A percentile compares a stretch with the other conserved stretches of the same genome.
Conservation (phyloP, 2,113 vertebrate genomes). For the Recurvirostra avosetta region DNA sequence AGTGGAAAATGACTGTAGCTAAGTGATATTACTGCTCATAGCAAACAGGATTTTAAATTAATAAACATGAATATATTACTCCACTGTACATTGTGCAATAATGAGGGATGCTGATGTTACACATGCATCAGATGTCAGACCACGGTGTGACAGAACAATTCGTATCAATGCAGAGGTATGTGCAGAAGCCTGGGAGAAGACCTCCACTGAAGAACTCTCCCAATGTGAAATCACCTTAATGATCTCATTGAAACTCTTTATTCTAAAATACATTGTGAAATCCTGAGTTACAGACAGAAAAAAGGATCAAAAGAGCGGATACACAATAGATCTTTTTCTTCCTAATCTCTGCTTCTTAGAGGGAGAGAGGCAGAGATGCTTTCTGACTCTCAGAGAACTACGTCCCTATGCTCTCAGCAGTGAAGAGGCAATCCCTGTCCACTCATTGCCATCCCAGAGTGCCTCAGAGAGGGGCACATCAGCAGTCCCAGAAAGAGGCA, state of each 20-base stretch:
- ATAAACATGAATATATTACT: conserved; percentile 57
- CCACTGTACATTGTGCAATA: background rate
- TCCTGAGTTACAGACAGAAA: background rate
- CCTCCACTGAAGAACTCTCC: background rate
- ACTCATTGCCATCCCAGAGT: background rate
- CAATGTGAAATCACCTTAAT: background rate
- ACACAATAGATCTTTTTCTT: background rate
- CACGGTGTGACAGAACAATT: background rate
- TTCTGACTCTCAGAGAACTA: background rate
- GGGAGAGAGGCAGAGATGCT: background rate
- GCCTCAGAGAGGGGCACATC: background rate
- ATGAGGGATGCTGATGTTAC: background rate
- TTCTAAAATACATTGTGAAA: background rate
- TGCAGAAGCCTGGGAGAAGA: background rate
- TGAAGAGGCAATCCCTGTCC: background rate
- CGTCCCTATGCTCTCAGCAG: background rate
- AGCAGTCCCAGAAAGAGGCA: background rate
- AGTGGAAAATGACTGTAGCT: conserved; percentile 57
- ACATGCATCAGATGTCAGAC: background rate
- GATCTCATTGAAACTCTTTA: background rate
- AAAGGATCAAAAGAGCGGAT: background rate
- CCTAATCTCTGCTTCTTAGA: background rate
- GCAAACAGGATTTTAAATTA: conserved; percentile 55
- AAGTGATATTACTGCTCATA: conserved; percentile 38
- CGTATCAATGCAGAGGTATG: background rate